Percentiles rank a stretch among this genome's conserved stretches.
Conservation (phyloP, 1,140 invertebrate species). For the Kradibia gibbosae region DNA sequence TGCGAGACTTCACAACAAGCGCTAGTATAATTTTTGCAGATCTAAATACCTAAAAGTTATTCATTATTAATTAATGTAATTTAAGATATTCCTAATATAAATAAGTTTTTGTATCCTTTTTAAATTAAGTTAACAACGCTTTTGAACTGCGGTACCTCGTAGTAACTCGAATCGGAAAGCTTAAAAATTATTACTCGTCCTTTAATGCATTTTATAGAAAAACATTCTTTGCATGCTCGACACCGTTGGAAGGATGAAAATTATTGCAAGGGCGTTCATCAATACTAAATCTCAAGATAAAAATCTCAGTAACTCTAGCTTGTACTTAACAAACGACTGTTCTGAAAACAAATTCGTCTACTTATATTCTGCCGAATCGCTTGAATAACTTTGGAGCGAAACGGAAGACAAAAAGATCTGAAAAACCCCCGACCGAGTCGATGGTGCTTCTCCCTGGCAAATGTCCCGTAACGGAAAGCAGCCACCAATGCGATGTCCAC, state of each 20-base stretch:
- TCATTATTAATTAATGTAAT: too few relatives aligned
- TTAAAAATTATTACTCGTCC: conserved; percentile 58
- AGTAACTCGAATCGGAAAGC: too few relatives aligned
- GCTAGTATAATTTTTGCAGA: too few relatives aligned
- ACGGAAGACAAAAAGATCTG: conserved; percentile 54
- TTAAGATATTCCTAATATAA: too few relatives aligned
- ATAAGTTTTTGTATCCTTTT: too few relatives aligned
- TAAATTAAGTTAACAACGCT: too few relatives aligned
- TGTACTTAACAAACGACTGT: conserved; percentile 30
- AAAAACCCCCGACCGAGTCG: conserved; percentile 54
- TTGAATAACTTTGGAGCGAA: conserved; percentile 38
- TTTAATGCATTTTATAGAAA: conserved; percentile 45
- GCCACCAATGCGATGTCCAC: conserved; percentile 54
- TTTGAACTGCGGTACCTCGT: too few relatives aligned
- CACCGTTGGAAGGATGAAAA: not conserved
- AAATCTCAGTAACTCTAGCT: not conserved
- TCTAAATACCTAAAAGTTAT: too few relatives aligned
- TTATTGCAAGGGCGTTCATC: not conserved
- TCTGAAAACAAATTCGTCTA: conserved; percentile 45
- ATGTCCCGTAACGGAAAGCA: conserved; percentile 64
- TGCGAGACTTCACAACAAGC: too few relatives aligned
- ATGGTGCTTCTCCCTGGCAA: conserved; percentile 57
- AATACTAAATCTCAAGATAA: conserved; percentile 11
- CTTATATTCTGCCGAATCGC: conserved; percentile 17
- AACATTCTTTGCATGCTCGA: conserved; percentile 30